These are phyloP conservation scores for Oryzias dopingdopingensis DNA, from an alignment of 2,797 vertebrate species.

Conservation along the genomic window DNA sequence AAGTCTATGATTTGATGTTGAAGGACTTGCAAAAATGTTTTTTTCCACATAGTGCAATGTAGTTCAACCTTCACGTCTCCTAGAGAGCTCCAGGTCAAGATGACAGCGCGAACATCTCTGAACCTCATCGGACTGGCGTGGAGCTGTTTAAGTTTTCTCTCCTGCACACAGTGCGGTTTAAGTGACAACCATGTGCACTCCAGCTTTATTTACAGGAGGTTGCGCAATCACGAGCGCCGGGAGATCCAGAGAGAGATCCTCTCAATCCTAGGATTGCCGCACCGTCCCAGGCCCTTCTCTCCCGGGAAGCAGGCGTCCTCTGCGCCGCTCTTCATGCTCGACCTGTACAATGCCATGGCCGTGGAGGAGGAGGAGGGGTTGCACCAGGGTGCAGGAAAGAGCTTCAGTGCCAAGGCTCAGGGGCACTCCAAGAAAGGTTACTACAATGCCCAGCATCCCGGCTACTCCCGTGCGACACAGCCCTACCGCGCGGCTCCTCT, in stretches of 20 bases:
- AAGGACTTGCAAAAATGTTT: constrained; percentile 20
- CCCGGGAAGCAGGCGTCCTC: constrained; percentile 96
- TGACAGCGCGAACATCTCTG: constrained; percentile 75
- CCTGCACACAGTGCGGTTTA: constrained; percentile 84
- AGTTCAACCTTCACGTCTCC: constrained; percentile 48
- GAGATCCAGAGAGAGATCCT: constrained; percentile 99
- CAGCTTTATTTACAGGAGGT: constrained; percentile 98
- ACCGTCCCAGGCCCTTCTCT: constrained; percentile 97
- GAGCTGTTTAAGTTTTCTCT: constrained; percentile 87
- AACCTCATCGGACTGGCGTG: constrained; percentile 87
- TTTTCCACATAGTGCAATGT: constrained; percentile 58
- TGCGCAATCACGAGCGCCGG: constrained; percentile 96
- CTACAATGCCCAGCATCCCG: constrained; percentile 81
- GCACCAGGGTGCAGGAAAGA: constrained; percentile 78
- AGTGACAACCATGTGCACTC: constrained; percentile 98
- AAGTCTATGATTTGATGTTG: constrained; percentile 42
- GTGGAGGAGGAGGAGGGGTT: constrained; percentile 87
- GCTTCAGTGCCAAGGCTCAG: constrained; percentile 76
- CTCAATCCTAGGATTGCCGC: constrained; percentile 96
- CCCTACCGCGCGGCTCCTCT: constrained; percentile 84
- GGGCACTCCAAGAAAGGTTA: constrained; percentile 83
- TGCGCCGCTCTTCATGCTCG: constrained; percentile 98
- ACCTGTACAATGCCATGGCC: constrained; percentile 98
- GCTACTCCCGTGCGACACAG: constrained; percentile 86
- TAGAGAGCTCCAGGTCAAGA: constrained; percentile 58